These are phyloP conservation scores for Scytalopus superciliaris DNA, from an alignment of 2,113 vertebrate genomes.

Conservation along the genomic window DNA sequence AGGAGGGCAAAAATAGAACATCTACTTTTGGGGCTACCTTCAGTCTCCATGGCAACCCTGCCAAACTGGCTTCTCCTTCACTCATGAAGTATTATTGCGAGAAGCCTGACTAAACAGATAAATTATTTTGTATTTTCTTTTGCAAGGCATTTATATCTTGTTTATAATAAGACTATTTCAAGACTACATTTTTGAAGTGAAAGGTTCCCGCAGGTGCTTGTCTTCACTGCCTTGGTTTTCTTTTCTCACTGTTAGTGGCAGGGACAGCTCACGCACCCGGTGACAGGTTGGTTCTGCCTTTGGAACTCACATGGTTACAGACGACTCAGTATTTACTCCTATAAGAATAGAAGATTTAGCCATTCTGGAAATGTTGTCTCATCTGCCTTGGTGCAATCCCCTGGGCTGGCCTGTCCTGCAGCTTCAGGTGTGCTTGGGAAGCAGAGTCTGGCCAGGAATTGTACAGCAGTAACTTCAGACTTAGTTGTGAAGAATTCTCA, in stretches of 20 bases:
- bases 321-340: neutral
- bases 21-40: neutral
- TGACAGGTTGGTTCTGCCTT: neutral
- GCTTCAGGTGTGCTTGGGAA: neutral
- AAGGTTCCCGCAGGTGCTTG: neutral
- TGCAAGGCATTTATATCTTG: neutral
- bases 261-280: neutral
- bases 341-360: neutral
- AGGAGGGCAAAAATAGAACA: neutral
- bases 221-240: neutral
- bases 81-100: neutral
- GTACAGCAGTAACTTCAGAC: neutral
- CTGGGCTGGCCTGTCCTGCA: neutral
- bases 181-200: neutral
- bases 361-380: neutral
- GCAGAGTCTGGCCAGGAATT: neutral
- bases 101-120: neutral
- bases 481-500: neutral
- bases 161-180: neutral
- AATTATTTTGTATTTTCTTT: neutral
- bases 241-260: neutral
- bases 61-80: neutral
- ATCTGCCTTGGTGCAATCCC: neutral
- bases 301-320: fast-evolving
- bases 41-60: neutral